Evolutionary conservation across 2,888 invertebrate genomes (phyloP), one percentile per base, ranked within the genome.

Genomic region (Machimus atricapillus): DNA sequence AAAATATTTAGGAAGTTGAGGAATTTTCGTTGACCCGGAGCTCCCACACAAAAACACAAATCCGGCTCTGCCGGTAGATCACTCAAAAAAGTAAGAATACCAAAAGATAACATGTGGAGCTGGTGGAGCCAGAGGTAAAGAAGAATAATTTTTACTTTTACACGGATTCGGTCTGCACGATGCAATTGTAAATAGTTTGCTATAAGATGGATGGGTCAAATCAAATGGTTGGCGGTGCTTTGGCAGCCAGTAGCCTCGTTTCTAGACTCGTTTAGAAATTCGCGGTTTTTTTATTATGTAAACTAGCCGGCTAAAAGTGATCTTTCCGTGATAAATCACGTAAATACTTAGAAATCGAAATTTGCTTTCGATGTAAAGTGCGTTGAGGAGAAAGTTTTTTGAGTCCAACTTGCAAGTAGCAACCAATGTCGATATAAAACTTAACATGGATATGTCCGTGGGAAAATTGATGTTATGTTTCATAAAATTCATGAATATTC

Each of bases 361-460:
- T 43, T 78, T 78, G 40, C 37, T 78, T 78, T 78, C 43, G 78
- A 23, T 78, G 78, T 23, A 43, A 78, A 78, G 12, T 78, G 78
- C 78, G 78, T 78, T 40, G 66, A 23, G 43, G 78, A 78, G 78
- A 78, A 78, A 78, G 78, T 78, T 37, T 77, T 31, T 58, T 23
- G 7, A 19, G 8, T 40, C n/a, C 46, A n/a, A 52, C 52, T n/a
- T 66, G 66, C 66, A 66, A 19, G 66, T 66, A 56, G 16, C 19
- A 9, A 27, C 12, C 66, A 66, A 34, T 66, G 66, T 66, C 66
- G 66, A 66, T 58, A 58, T 2, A 58, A 58, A 58, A 58, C 5
- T 58, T 6, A 23, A 5, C 5, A 19, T 9, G 58, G 9, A 23
- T 66, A 23, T 23, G 66, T 66, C 56, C 66, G 66, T 66, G 66